Percentiles rank a stretch among this genome's conserved stretches.
Conservation (phyloP, 2,113 vertebrate species). For the Merops nubicus region DNA sequence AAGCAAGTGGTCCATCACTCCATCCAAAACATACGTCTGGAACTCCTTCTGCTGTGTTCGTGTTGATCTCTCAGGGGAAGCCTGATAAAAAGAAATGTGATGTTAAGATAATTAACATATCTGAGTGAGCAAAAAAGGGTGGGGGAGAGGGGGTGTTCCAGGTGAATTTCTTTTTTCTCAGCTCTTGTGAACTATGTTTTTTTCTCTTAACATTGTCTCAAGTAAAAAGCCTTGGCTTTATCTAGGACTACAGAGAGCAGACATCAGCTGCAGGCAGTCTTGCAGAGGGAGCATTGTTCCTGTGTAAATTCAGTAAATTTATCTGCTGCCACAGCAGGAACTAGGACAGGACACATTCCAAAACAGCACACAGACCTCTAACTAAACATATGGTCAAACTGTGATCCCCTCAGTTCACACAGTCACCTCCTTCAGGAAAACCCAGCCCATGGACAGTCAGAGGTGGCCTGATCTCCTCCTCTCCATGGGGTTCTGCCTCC, state of each 20-base stretch:
- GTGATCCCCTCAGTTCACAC: not conserved
- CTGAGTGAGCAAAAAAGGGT: not conserved
- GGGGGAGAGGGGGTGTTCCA: fast-evolving
- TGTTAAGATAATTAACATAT: not conserved
- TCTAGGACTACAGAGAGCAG: not conserved
- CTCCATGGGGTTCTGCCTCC: no score
- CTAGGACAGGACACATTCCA: not conserved
- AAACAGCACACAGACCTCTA: not conserved
- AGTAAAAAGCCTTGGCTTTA: not conserved
- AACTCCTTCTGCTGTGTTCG: conserved; percentile 98
- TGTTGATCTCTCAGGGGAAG: conserved; percentile 96
- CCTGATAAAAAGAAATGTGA: conserved; percentile 71
- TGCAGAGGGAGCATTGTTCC: not conserved
- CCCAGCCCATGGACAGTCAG: no score
- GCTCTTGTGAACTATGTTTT: not conserved
- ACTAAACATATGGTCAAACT: not conserved
- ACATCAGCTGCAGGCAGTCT: not conserved
- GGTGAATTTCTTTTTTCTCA: not conserved
- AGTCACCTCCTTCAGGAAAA: not conserved
- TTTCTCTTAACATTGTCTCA: not conserved
- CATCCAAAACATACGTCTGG: conserved; percentile 95
- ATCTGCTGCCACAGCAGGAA: not conserved
- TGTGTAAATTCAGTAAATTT: not conserved
- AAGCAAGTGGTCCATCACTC: conserved; percentile 97
- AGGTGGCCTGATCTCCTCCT: no score